These are phyloP conservation scores for Fistularia tabacaria DNA, from an alignment of 2,797 vertebrate species.

Conservation along the genomic window DNA sequence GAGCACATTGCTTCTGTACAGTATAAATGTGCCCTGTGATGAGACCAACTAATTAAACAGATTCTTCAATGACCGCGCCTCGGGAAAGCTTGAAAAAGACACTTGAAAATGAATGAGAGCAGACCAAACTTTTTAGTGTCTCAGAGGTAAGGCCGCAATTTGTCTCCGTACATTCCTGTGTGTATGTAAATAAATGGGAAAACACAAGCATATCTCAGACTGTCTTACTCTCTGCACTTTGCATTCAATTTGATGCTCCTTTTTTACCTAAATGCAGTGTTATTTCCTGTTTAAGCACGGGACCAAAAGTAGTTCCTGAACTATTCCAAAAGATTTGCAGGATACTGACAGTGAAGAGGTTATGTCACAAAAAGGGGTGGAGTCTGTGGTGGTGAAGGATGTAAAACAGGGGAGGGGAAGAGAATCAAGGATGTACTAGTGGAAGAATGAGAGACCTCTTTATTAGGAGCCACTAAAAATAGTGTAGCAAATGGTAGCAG, in stretches of 20 bases:
- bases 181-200: conserved; percentile 27
- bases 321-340: conserved; percentile 64
- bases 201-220: conserved; percentile 44
- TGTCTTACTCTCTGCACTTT: conserved; percentile 25
- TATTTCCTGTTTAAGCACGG: conserved; percentile 69
- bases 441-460: conserved; percentile 87
- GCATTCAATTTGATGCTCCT: conserved; percentile 33
- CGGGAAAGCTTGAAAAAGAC: conserved; percentile 70
- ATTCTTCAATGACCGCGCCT: conserved; percentile 69
- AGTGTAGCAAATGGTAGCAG: conserved; percentile 83
- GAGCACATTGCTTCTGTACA: conserved; percentile 60
- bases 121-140: conserved; percentile 47
- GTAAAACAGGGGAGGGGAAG: conserved; percentile 50
- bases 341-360: conserved; percentile 63
- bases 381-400: conserved; percentile 52
- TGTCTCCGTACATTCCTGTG: conserved; percentile 26
- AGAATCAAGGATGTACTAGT: conserved; percentile 82
- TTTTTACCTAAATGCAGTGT: conserved; percentile 83
- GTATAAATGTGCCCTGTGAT: conserved; percentile 66
- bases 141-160: conserved; percentile 46
- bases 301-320: conserved; percentile 76
- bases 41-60: conserved; percentile 74
- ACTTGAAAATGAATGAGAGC: conserved; percentile 71
- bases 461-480: conserved; percentile 94
- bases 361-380: conserved; percentile 51